Percentiles rank a stretch among this genome's conserved stretches.
Conservation (phyloP, 2,888 invertebrate species). For the Andrena praecox region DNA sequence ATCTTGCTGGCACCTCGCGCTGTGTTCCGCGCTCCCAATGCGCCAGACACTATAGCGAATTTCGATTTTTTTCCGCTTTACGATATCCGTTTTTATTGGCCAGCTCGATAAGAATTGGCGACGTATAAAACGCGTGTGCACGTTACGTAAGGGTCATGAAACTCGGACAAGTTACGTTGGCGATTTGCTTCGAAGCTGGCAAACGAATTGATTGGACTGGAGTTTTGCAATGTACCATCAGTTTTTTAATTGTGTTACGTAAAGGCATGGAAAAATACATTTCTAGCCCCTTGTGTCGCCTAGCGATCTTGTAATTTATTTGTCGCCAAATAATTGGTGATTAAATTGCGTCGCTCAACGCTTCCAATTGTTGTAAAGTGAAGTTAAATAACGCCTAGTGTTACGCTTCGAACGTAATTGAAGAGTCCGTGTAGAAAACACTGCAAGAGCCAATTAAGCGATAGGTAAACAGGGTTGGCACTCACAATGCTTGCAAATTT, state of each 20-base stretch:
- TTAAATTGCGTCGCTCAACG: too few relatives aligned
- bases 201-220: neutral
- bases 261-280: neutral
- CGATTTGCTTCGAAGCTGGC: neutral
- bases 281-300: neutral
- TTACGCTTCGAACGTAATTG: too few relatives aligned
- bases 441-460: too few relatives aligned
- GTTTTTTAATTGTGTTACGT: neutral
- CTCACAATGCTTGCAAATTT: too few relatives aligned
- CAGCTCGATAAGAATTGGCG: neutral
- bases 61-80: neutral
- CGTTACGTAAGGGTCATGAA: conserved; percentile 2
- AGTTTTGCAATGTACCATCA: neutral
- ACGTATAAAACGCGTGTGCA: neutral
- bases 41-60: neutral
- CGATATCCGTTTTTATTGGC: conserved; percentile 1
- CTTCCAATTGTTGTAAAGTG: too few relatives aligned
- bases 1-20: neutral
- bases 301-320: too few relatives aligned
- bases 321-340: too few relatives aligned
- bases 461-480: too few relatives aligned
- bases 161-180: neutral
- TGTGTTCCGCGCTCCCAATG: neutral
- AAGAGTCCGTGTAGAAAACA: too few relatives aligned
- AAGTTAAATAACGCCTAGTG: too few relatives aligned